Conservation (phyloP, 2,797 vertebrate species). For the Nannoperca australis region DNA sequence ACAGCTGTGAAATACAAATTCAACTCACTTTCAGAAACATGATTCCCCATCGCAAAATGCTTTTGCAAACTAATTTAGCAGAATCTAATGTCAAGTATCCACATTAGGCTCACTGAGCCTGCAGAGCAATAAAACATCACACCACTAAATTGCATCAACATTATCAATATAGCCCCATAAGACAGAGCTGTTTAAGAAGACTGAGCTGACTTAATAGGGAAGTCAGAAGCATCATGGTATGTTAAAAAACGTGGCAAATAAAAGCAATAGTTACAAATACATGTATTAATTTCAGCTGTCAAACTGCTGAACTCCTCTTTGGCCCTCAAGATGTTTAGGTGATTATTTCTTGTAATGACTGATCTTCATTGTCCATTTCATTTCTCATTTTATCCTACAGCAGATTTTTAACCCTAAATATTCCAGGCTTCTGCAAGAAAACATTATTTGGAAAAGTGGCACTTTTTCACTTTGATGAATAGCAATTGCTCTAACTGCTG, state of each 20-base stretch:
- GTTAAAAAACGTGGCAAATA: background rate
- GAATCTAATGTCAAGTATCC: constrained; percentile 18
- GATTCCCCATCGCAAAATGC: constrained; percentile 7
- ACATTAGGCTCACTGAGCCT: constrained; percentile 7
- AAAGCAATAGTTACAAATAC: background rate
- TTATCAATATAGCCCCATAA: background rate
- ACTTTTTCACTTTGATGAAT: background rate
- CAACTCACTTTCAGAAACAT: constrained; percentile 9
- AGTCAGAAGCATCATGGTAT: background rate
- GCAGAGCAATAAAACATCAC: constrained; percentile 28
- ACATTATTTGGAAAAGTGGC: background rate
- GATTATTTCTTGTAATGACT: background rate
- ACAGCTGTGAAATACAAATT: constrained; percentile 46
- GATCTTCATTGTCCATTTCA: background rate
- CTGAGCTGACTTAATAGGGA: background rate
- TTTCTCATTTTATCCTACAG: background rate
- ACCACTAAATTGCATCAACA: constrained; percentile 15
- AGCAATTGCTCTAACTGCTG: background rate
- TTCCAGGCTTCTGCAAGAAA: background rate
- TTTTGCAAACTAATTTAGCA: constrained; percentile 30
- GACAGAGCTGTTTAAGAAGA: constrained; percentile 3
- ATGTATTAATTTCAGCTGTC: background rate
- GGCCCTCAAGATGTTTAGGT: background rate
- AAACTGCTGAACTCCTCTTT: constrained; percentile 2
- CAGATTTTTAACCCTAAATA: background rate